Base-by-base conservation (phyloP, 2,888 invertebrate species). In the Microctonus brassicae region DNA sequence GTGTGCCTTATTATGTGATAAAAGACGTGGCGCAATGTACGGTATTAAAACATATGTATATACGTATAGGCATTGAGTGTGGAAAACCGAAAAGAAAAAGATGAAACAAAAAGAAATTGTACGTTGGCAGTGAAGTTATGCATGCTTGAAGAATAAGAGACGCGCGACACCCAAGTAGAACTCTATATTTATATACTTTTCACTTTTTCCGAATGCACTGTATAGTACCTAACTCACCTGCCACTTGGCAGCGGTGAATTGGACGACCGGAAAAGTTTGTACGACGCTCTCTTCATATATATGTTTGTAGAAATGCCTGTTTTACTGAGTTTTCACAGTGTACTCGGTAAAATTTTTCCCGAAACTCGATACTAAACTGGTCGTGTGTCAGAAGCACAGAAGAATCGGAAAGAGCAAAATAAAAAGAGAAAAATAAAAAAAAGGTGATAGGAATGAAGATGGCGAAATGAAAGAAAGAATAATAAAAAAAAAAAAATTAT, bases 231-330 rank as follows among this genome's bases (percentile, higher is more conserved):
- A 29, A 29, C 7, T 29, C 29, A 5, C 29, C 7, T 29, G 29
- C 7, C 36, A 34, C 17, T n/a, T 60, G n/a, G 22, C 55, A 24
- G 24, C 6, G 11, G 36, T 62, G 39, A 61, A 62, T 69, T 62
- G 69, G 62, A 55, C 53, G 52, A 69, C 62, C 39, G 53, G 53
- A 69, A 69, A 69, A 69, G 36, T 69, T 61, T 53, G n/a, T n/a
- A n/a, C n/a, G n/a, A n/a, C 34, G 39, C 34, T 24, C 53, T 26
- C 53, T 26, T 26, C 53, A 60, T 62, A 52, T 29, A 17, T 36
- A 9, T 36, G 6, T 36, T 36, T 36, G 10, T 36, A 36, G 6
- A 36, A 9, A 36, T 36, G 1, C 36, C 36, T 33, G 62, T 64
- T 17, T 22, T 33, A 39, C 11, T 17, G 52, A 65, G 63, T 66